Base-by-base conservation (phyloP, 2,888 invertebrate species). In the Vesta saturnalis region DNA sequence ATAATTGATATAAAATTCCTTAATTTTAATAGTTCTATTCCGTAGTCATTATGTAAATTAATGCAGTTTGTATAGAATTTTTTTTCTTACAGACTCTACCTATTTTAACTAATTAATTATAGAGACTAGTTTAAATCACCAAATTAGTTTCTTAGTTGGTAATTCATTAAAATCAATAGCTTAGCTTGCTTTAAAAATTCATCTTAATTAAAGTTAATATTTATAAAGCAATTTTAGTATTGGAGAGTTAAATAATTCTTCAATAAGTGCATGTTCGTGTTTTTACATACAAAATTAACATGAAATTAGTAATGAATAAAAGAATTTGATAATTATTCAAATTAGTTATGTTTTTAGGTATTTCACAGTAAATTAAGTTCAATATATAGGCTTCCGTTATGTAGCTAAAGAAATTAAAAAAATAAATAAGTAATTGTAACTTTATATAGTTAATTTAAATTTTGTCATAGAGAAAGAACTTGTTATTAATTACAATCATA, bases 281-380 rank as follows among this genome's bases (percentile, higher is more conserved):
- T 49, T 49, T 5, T 52, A 52, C 52, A 52, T 19, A 52, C 8
- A 52, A 1, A 52, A 43, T 43, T 3, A 2, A 43, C 10, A 43
- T 43, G 14, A 43, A 43, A 52, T 52, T 52, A 52, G 52, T 52
- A 49, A 52, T 12, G 52, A 12, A 18, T 52, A 52, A 16, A 19
- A 52, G n/a, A 52, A 52, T 52, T 52, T 52, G 52, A 52, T 52
- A 52, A 52, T 52, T 52, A 47, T 16, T 47, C 15, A 47, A 47
- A 47, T 21, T 18, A 43, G n/a, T 43, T 10, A 10, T 49, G 15
- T 49, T 49, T 18, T 49, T 5, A 49, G 18, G 8, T 18, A 15
- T 49, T 49, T 49, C 47, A 49, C 19, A 19, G 52, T 18, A 49
- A 21, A 19, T 21, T 12, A 19, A 43, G 14, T 12, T 43, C 19